Conservation (phyloP, 2,888 invertebrate genomes). For the Euproctis similis region DNA sequence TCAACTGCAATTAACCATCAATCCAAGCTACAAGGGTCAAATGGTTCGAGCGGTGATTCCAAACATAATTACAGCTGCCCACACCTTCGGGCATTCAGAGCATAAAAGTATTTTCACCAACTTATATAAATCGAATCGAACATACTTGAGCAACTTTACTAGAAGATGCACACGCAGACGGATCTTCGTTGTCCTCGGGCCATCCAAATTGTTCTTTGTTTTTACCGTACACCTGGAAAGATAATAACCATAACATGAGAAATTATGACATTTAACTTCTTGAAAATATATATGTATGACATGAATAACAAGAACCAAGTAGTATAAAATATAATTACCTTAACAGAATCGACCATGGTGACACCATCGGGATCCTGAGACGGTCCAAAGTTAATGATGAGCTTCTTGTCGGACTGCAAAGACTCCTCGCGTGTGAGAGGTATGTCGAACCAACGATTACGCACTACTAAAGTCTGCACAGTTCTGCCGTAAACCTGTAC, state of each 20-base stretch:
- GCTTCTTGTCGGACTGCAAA: slow-evolving; percentile 91
- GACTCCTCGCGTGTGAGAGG: slow-evolving; percentile 96
- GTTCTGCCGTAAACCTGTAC: slow-evolving; percentile 83
- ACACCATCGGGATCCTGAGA: slow-evolving; percentile 91
- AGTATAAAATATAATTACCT: slow-evolving; percentile 73
- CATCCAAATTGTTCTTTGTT: slow-evolving; percentile 97
- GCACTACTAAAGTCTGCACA: slow-evolving; percentile 81
- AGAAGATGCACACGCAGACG: slow-evolving; percentile 60
- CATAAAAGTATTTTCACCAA: too few species aligned
- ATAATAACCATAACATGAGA: too few species aligned
- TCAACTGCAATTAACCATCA: too few species aligned
- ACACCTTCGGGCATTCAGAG: too few species aligned
- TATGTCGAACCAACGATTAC: slow-evolving; percentile 96
- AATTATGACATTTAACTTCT: too few species aligned
- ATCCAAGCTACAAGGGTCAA: too few species aligned
- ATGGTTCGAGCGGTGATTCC: too few species aligned
- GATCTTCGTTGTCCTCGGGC: slow-evolving; percentile 96
- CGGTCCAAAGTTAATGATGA: slow-evolving; percentile 88
- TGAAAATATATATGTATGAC: too few species aligned
- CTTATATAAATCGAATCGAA: background rate
- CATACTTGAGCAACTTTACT: slow-evolving; percentile 60
- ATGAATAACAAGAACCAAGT: too few species aligned
- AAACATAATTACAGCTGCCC: too few species aligned
- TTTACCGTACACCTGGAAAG: slow-evolving; percentile 88
- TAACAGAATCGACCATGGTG: slow-evolving; percentile 95